Evolutionary conservation across 2,113 vertebrate genomes (phyloP), one percentile per base, ranked within the genome.

Genomic region (Miniopterus natalensis): DNA sequence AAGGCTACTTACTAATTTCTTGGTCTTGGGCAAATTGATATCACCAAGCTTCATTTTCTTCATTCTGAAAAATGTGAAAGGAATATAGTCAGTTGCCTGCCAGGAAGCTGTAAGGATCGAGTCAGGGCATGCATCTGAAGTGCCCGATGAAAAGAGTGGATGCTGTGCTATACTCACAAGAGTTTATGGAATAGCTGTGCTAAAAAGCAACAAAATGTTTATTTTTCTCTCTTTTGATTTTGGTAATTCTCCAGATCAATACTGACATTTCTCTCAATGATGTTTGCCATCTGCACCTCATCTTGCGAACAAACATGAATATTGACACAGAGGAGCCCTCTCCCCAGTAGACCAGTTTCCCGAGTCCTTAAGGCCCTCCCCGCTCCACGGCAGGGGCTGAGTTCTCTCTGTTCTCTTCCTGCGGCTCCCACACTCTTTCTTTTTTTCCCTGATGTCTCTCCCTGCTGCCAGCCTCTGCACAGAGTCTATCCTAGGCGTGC

Each of bases 1-100:
- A 81, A 66, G 21, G 8, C 14, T 51, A 66, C 36, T 59, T 63
- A 80, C 14, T 78, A 84, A 74, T 13, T 53, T 74, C 13, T 75
- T 80, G n/a, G n/a, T 14, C 17, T 75, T 68, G 84, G 47, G 36
- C 17, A 73, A 84, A 90, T 85, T 74, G 68, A 36, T 59, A 65
- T 70, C 20, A 59, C 21, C 53, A 84, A 90, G 81, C 1, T 53
- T 80, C 75, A 70, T 65, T 81, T 90, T 96, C 81, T 88, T 88
- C 42, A 13, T 14, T 51, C 53, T 74, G 55, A 83, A 68, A 85
- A 84, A 81, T 17, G 31, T 45, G 20, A 20, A 61, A 88, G 65
- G 40, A 63, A 25, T 9, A 29, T 15, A 53, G 12, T 29, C 18
- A 31, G 31, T 5, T 63, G 13, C 78, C 29, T 74, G 73, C 25